These are phyloP conservation scores for Aurelia aurita complex sp. Pacific DNA, from an alignment of 30 jellyfish, hydroid and myxozoan genomes.

Conservation along the genomic window DNA sequence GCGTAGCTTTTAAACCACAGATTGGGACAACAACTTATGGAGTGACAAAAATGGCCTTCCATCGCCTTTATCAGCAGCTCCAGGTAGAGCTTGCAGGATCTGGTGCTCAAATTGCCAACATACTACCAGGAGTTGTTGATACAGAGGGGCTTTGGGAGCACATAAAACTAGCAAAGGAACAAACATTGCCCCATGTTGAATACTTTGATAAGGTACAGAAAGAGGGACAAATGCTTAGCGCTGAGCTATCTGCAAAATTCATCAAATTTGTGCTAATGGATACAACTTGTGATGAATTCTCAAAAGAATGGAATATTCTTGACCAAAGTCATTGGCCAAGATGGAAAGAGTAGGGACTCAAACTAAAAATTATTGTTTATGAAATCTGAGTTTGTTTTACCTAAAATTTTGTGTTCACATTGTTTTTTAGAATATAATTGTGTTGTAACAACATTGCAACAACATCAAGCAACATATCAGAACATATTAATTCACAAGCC, in stretches of 20 bases:
- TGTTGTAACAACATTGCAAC: no score
- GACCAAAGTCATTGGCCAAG: constrained; percentile 15
- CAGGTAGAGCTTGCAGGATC: constrained; percentile 47
- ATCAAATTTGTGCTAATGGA: constrained; percentile 18
- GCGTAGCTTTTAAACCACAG: constrained; percentile 59
- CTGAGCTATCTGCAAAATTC: constrained; percentile 37
- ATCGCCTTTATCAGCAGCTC: constrained; percentile 35
- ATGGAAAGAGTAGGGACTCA: constrained; percentile 11
- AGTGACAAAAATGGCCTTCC: constrained; percentile 60
- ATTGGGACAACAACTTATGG: constrained; percentile 63
- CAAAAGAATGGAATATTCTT: constrained; percentile 28
- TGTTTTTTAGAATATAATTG: no score
- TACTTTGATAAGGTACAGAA: constrained; percentile 38
- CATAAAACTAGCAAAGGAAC: constrained; percentile 23
- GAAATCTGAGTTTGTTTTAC: no score
- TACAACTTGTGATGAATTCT: constrained; percentile 20
- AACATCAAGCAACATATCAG: no score
- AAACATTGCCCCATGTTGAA: constrained; percentile 37
- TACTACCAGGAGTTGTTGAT: constrained; percentile 62
- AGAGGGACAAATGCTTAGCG: constrained; percentile 34
- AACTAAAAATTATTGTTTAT: no score
- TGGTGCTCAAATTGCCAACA: constrained; percentile 47
- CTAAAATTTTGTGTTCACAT: no score
- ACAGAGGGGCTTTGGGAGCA: constrained; percentile 68
- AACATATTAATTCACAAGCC: no score